Percentiles rank a stretch among this genome's conserved stretches.
Evolutionary conservation across 2,113 vertebrate genomes (phyloP).

Genomic region (Rhombomys opimus): DNA sequence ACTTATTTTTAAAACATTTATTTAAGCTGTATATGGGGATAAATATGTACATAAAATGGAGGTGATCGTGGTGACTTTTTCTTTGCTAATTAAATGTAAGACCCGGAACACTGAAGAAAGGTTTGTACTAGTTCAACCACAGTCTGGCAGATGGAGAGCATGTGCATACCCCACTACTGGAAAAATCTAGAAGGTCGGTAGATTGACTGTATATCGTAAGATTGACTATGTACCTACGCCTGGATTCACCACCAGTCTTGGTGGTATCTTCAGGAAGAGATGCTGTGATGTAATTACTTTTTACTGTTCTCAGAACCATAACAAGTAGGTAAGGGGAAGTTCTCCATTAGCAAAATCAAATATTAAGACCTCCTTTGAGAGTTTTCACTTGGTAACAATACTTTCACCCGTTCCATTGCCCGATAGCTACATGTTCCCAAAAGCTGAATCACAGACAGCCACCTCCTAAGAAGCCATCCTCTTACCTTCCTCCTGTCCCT

Average conservation of each 20-base stretch:
- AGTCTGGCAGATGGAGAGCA: accelerated
- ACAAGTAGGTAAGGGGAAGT: accelerated
- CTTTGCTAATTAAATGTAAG: not conserved
- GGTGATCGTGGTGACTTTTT: not conserved
- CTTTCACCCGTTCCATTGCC: not conserved
- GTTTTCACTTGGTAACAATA: not conserved
- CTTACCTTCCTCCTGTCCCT: constrained; percentile 88
- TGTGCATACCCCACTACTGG: accelerated
- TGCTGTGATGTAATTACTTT: not conserved
- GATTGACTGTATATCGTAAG: too few species aligned
- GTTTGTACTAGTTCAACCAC: not conserved
- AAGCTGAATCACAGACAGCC: not conserved
- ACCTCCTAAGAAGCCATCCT: accelerated
- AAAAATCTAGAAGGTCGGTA: not conserved
- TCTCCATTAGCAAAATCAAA: not conserved
- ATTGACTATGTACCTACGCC: not conserved
- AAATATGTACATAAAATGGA: not conserved
- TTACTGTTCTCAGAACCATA: not conserved
- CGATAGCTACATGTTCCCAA: not conserved
- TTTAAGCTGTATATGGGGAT: not conserved
- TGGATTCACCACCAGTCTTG: accelerated
- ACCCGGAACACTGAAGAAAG: not conserved
- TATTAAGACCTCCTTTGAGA: not conserved
- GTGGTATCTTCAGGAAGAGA: too few species aligned
- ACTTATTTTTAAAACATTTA: not conserved